Percentiles rank a stretch among this genome's conserved stretches.
Conservation (phyloP, 1,140 invertebrate species). For the Eriocheir sinensis region DNA sequence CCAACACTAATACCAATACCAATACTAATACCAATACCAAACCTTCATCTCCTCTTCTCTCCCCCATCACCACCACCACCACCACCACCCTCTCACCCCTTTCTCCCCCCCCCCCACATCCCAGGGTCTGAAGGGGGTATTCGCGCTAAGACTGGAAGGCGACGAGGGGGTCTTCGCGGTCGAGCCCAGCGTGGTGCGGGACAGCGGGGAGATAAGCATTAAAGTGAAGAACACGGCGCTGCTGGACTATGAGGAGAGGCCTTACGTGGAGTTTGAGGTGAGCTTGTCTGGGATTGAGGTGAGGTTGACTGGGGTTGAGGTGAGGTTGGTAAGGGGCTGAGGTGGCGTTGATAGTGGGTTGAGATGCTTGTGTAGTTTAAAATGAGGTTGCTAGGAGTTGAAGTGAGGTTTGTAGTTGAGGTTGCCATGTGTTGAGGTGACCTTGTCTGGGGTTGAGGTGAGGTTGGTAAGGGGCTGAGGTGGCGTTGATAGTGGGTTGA, state of each 20-base stretch:
- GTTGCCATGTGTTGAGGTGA: constrained; percentile 82
- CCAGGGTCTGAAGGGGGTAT: constrained; percentile 90
- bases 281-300: constrained; percentile 82
- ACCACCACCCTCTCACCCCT: no score
- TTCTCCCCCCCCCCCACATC: constrained; percentile 30
- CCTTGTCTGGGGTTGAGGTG: neutral
- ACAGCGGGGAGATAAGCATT: constrained; percentile 90
- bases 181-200: constrained; percentile 92
- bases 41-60: no score
- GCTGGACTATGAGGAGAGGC: constrained; percentile 91
- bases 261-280: constrained; percentile 85
- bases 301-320: neutral
- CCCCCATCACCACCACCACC: no score
- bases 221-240: constrained; percentile 90
- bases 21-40: no score
- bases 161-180: constrained; percentile 95
- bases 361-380: no score
- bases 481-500: no score
- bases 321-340: neutral
- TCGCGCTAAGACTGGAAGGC: constrained; percentile 89
- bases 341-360: no score
- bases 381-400: no score
- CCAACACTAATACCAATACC: no score
- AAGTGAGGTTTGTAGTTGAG: constrained; percentile 83
- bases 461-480: neutral